phyloP scores from a whole-genome alignment of 2,113 vertebrate genomes.

The Psittacula cyanocephala region DNA sequence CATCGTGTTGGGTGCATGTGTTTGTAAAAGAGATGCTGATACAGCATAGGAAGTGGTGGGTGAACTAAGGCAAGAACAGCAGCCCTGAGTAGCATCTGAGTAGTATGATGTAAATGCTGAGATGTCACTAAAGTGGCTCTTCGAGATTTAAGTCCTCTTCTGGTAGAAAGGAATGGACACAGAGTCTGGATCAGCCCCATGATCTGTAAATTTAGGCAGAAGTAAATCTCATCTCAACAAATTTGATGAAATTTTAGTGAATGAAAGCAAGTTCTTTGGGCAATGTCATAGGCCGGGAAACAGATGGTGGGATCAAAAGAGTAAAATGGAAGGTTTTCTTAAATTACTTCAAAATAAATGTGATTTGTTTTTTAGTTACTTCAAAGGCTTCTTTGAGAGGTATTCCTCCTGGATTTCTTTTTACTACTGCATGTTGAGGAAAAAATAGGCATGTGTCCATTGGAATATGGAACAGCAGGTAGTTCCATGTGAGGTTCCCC shows the following conservation, averaged over 20 bases:
- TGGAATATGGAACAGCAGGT: not conserved
- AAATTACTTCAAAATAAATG: not conserved
- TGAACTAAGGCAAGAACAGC: not conserved
- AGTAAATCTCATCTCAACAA: not conserved
- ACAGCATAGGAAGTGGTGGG: rapidly evolving
- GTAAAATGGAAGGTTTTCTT: not conserved
- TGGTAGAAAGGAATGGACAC: not conserved
- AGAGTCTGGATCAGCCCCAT: not conserved
- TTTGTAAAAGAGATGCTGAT: not conserved
- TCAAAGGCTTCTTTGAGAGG: not conserved
- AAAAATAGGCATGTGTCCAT: not conserved
- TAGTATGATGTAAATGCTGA: not conserved
- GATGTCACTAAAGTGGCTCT: not conserved
- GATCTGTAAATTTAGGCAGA: not conserved
- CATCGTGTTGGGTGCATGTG: not conserved
- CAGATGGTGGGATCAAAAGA: not conserved
- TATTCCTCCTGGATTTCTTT: not conserved
- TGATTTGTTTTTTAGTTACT: not conserved
- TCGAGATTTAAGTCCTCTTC: not conserved
- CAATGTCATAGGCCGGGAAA: not conserved
- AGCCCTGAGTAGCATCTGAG: not conserved
- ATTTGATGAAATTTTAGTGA: not conserved
- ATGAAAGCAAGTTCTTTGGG: not conserved
- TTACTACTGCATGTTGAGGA: rapidly evolving
- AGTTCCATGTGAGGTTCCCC: not conserved